A percentile compares a stretch with the other conserved stretches of the same genome.
These are phyloP conservation scores for Condylostylus longicornis DNA, from an alignment of 1,140 invertebrate genomes.

Conservation along the genomic window DNA sequence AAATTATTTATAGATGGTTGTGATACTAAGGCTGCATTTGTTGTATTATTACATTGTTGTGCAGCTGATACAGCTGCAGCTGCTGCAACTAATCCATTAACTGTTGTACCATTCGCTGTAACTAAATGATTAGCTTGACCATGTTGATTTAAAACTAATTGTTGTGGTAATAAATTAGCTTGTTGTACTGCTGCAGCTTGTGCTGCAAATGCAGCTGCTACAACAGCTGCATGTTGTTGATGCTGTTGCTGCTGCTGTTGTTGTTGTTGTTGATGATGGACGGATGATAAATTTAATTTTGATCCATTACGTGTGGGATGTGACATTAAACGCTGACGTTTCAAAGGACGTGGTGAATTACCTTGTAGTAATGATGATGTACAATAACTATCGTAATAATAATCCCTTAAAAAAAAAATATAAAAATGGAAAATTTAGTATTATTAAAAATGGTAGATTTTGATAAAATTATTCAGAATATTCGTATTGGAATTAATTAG, in stretches of 20 bases:
- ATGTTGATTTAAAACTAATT: too few species aligned
- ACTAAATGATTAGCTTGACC: constrained; percentile 26
- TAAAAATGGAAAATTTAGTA: too few species aligned
- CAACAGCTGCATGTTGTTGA: constrained; percentile 25
- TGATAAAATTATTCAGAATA: too few species aligned
- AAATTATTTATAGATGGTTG: too few species aligned
- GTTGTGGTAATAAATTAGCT: constrained; percentile 28
- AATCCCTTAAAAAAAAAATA: constrained; percentile 17
- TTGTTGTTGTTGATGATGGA: constrained; percentile 15
- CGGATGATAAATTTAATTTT: constrained; percentile 2
- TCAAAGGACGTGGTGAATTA: constrained; percentile 38
- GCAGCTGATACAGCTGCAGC: constrained; percentile 17
- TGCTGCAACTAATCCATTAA: constrained; percentile 14
- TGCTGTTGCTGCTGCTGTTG: constrained; percentile 26
- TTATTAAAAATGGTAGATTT: too few species aligned
- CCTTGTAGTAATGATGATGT: constrained; percentile 39
- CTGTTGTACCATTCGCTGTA: constrained; percentile 22
- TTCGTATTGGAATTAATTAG: too few species aligned
- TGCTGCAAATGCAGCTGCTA: constrained; percentile 25
- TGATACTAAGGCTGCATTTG: too few species aligned
- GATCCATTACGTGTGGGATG: constrained; percentile 17
- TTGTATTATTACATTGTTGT: constrained; percentile 7
- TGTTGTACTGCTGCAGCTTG: constrained; percentile 8
- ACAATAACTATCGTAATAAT: constrained; percentile 39
- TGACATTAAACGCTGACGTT: constrained; percentile 45